These are phyloP conservation scores for Tromatobia lineatoria DNA, from an alignment of 2,888 invertebrate species.

Conservation along the genomic window DNA sequence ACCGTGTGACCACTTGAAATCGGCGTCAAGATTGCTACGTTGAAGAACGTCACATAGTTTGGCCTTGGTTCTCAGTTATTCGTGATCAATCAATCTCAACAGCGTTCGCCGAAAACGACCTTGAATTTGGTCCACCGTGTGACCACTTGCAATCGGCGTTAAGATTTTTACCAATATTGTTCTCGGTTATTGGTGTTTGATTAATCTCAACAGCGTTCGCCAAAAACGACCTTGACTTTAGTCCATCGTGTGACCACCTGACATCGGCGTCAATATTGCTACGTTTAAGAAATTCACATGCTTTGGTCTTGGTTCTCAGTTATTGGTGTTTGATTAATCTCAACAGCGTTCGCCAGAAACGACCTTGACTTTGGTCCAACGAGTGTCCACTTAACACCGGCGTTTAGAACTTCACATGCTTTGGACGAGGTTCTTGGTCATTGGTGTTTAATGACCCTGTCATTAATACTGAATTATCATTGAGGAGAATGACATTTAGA, in stretches of 20 bases:
- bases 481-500: slow-evolving; percentile 5
- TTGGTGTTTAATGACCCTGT: neutral
- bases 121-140: slow-evolving; percentile 64
- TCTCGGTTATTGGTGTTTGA: neutral
- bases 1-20: slow-evolving; percentile 54
- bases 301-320: neutral
- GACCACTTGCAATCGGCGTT: slow-evolving; percentile 49
- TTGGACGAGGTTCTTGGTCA: neutral
- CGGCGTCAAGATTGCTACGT: slow-evolving; percentile 10
- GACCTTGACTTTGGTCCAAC: slow-evolving; percentile 66
- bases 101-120: slow-evolving; percentile 47
- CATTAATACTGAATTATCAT: neutral
- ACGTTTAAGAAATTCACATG: neutral
- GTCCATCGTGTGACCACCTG: slow-evolving; percentile 57
- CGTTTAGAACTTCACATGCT: neutral
- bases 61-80: neutral
- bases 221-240: slow-evolving; percentile 64
- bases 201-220: slow-evolving; percentile 11
- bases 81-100: neutral
- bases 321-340: neutral
- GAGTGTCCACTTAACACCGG: slow-evolving; percentile 54
- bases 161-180: neutral
- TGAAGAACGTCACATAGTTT: neutral
- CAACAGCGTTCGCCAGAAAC: slow-evolving; percentile 23
- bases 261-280: slow-evolving; percentile 23